Conservation (phyloP, 2,888 invertebrate genomes). For the Tipula confusa region DNA sequence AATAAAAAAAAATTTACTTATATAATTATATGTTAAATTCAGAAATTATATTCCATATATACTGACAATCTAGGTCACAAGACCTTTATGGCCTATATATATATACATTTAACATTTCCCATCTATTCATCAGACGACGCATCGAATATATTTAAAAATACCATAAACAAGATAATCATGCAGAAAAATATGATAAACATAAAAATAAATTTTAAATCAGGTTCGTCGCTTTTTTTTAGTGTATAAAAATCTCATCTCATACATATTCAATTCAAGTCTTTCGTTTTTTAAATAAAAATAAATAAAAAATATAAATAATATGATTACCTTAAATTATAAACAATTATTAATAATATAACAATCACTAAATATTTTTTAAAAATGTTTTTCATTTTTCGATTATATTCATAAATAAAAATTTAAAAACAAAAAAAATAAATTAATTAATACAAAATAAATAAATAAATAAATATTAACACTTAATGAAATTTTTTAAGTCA, state of each 20-base stretch:
- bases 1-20: too few relatives aligned
- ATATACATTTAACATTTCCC: too few relatives aligned
- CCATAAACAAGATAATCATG: background rate
- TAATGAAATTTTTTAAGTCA: constrained; percentile 13
- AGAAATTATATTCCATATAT: too few relatives aligned
- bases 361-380: constrained; percentile 3
- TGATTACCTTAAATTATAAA: background rate
- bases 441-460: constrained; percentile 4
- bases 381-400: constrained; percentile 17
- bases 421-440: too few relatives aligned
- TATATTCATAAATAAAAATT: constrained; percentile 25
- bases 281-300: background rate
- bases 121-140: too few relatives aligned
- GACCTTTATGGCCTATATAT: too few relatives aligned
- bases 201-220: background rate
- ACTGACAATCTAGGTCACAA: too few relatives aligned
- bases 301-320: background rate
- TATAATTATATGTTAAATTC: too few relatives aligned
- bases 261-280: background rate
- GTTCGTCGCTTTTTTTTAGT: background rate
- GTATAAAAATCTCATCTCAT: background rate
- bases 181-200: too few relatives aligned
- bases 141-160: too few relatives aligned
- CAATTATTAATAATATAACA: background rate
- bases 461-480: background rate